phyloP scores from a whole-genome alignment of 1,140 invertebrate species.

The Trichomalopsis sarcophagae region DNA sequence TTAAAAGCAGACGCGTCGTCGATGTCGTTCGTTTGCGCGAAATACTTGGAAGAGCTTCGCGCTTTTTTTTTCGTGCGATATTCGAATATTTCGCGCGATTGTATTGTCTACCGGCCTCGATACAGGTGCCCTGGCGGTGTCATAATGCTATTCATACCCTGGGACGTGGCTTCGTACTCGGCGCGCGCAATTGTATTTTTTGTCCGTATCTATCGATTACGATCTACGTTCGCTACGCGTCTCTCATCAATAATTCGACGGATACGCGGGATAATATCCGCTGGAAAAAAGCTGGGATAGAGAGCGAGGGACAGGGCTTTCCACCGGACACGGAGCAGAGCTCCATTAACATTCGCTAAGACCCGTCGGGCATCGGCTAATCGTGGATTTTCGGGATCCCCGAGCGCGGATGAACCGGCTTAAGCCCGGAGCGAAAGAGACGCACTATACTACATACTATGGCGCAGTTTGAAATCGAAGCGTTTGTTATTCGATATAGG shows the following conservation, averaged over 20 bases:
- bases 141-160: neutral
- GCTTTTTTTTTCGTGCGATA: neutral
- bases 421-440: neutral
- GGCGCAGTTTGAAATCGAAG: neutral
- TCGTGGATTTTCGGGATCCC: slow-evolving; percentile 30
- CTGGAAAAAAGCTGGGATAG: neutral
- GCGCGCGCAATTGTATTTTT: neutral
- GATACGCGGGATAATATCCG: neutral
- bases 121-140: neutral
- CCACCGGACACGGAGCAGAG: neutral
- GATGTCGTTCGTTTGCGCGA: too few relatives aligned
- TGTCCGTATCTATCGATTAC: neutral
- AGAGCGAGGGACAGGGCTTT: neutral
- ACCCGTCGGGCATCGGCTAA: slow-evolving; percentile 11
- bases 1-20: too few relatives aligned
- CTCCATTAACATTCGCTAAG: slow-evolving; percentile 23
- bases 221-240: neutral
- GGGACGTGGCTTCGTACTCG: neutral
- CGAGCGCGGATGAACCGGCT: neutral
- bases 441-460: too few relatives aligned
- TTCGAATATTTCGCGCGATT: slow-evolving; percentile 10
- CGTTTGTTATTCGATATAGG: neutral
- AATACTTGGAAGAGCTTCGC: too few relatives aligned
- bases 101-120: neutral
- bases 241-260: neutral